Evolutionary conservation across 1,140 invertebrate genomes (phyloP).

Genomic region (Polyergus mexicanus): DNA sequence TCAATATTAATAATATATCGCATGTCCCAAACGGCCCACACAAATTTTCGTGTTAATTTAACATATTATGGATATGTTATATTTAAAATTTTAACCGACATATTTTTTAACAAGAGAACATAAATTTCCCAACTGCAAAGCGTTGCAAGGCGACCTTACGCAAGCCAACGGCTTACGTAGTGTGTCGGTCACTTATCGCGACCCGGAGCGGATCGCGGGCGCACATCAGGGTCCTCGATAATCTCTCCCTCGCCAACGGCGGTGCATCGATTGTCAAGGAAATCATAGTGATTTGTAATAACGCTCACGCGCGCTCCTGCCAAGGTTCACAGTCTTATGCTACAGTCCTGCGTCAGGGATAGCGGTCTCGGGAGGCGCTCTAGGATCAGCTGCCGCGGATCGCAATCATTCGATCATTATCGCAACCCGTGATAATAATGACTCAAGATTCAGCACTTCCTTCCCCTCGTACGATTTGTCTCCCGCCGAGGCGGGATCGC

Average conservation of each 20-base stretch:
- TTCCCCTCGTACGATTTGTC: neutral
- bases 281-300: slow-evolving; percentile 69
- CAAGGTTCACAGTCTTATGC: slow-evolving; percentile 70
- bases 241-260: neutral
- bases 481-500: slow-evolving; percentile 67
- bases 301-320: slow-evolving; percentile 56
- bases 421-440: slow-evolving; percentile 64
- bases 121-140: too few relatives aligned
- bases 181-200: slow-evolving; percentile 18
- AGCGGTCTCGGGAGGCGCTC: slow-evolving; percentile 56
- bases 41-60: too few relatives aligned
- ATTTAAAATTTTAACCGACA: too few relatives aligned
- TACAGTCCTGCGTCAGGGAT: slow-evolving; percentile 37
- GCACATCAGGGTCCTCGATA: slow-evolving; percentile 11
- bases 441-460: slow-evolving; percentile 28
- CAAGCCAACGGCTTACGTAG: neutral
- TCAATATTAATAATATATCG: too few relatives aligned
- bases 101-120: too few relatives aligned
- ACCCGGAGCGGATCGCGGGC: slow-evolving; percentile 29
- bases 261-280: slow-evolving; percentile 36
- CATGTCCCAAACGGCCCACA: too few relatives aligned
- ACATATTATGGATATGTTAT: too few relatives aligned
- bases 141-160: slow-evolving; percentile 40
- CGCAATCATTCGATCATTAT: slow-evolving; percentile 77
- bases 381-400: slow-evolving; percentile 62